Evolutionary conservation across 2,888 invertebrate species (phyloP), one percentile per base, ranked within the genome.

Genomic region (Lycaena phlaeas): DNA sequence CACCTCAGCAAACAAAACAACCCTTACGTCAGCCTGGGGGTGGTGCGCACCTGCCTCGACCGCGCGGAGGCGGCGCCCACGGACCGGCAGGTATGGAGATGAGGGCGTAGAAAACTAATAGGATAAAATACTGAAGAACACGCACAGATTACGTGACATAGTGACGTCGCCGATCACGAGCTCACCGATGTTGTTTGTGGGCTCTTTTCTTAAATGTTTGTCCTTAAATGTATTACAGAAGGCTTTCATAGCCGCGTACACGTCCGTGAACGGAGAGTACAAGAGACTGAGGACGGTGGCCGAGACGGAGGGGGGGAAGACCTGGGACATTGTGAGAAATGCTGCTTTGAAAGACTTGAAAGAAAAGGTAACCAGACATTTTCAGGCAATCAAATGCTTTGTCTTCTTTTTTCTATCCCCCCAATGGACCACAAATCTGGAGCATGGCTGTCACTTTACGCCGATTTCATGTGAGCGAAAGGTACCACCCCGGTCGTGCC

Each of bases 241-340:
- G 52, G 61, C 85, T 7, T 92, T 92, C 64, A 62, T 91, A 11
- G 76, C 86, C 0, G 90, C 89, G 1, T 93, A 92, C 67, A 71
- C 74, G 40, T 67, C 82, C 0, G 89, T 86, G 3, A 87, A 87
- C 4, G 92, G 92, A 0, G 88, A 91, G 36, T 91, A 92, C 64
- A 93, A 93, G 63, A 88, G 90, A 42, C 79, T 93, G 41, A 85
- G 92, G 26, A 90, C 90, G 0, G 87, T 89, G 27, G 75, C 86
- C 1, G 85, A 85, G 26, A 79, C 75, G 1, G 85, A 86, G 14
- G 79, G 70, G 1, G 79, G 78, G 15, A 84, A 85, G 14, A 90
- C 92, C 0, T 93, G 93, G 93, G 93, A 93, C 65, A 89, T 93
- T 43, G 86, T 91, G 4, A 76, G 93, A 50, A 93, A 93, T 56